Conservation (phyloP, 2,113 vertebrate species). For the Sphaerodactylus townsendi region DNA sequence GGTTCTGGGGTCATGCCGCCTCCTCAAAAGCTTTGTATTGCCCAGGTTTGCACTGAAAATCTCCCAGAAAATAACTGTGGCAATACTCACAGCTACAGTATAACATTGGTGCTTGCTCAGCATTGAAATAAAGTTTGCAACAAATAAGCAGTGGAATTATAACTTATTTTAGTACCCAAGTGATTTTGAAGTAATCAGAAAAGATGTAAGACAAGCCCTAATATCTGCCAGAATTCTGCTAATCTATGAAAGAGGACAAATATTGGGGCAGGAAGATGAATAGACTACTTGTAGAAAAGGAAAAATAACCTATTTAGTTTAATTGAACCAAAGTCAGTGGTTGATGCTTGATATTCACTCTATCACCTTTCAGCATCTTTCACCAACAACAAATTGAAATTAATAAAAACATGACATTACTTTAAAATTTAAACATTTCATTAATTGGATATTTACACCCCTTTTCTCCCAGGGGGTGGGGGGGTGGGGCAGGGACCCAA, state of each 20-base stretch:
- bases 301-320: neutral
- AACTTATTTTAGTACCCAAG: slow-evolving; percentile 17
- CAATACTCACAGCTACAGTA: slow-evolving; percentile 40
- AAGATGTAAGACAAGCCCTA: neutral
- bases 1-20: too few relatives aligned
- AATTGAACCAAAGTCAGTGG: neutral
- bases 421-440: too few relatives aligned
- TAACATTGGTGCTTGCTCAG: slow-evolving; percentile 35
- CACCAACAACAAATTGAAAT: neutral
- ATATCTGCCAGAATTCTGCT: neutral
- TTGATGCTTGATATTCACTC: too few relatives aligned
- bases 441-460: too few relatives aligned
- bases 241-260: neutral
- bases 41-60: slow-evolving; percentile 59
- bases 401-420: neutral
- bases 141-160: slow-evolving; percentile 37
- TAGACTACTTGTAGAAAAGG: neutral
- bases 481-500: too few relatives aligned
- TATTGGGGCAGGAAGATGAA: neutral
- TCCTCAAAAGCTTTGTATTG: too few relatives aligned
- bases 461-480: too few relatives aligned
- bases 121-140: slow-evolving; percentile 37
- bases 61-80: slow-evolving; percentile 34
- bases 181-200: neutral
- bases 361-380: neutral